A percentile compares a stretch with the other conserved stretches of the same genome.
Conservation (phyloP, 1,140 invertebrate species). For the Streblospio benedicti region DNA sequence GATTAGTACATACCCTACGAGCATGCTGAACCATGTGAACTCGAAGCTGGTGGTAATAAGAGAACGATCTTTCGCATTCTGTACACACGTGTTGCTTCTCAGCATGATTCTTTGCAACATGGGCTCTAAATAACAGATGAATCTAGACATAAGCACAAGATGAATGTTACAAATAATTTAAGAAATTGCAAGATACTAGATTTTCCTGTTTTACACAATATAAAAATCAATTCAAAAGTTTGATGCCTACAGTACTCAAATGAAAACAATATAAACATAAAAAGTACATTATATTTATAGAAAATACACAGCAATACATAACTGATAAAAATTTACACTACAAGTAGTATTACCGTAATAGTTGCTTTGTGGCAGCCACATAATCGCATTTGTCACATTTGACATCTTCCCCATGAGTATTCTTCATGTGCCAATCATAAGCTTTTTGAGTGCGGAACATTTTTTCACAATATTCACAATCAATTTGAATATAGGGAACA, state of each 20-base stretch:
- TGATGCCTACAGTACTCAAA: too few species aligned
- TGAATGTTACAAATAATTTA: too few species aligned
- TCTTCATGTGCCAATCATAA: slow-evolving; percentile 16
- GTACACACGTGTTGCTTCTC: slow-evolving; percentile 12
- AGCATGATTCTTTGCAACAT: slow-evolving; percentile 11
- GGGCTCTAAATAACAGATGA: neutral
- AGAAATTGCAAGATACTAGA: too few species aligned
- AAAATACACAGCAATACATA: too few species aligned
- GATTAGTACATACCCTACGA: too few species aligned
- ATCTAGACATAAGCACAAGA: too few species aligned
- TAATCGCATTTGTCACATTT: slow-evolving; percentile 14
- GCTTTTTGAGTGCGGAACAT: slow-evolving; percentile 10
- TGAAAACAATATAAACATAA: too few species aligned
- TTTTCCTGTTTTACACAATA: too few species aligned
- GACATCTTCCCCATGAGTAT: slow-evolving; percentile 12
- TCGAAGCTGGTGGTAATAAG: slow-evolving; percentile 9
- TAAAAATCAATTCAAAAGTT: too few species aligned
- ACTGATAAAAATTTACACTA: too few species aligned
- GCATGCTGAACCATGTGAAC: slow-evolving; percentile 18
- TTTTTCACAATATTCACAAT: slow-evolving; percentile 10
- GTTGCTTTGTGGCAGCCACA: slow-evolving; percentile 1
- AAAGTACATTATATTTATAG: too few species aligned
- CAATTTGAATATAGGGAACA: slow-evolving; percentile 8
- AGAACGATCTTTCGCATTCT: slow-evolving; percentile 13
- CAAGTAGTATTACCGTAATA: slow-evolving; percentile 15